Evolutionary conservation across 2,888 invertebrate genomes (phyloP), one percentile per base, ranked within the genome.

Genomic region (Hirtodrosophila alboralis): DNA sequence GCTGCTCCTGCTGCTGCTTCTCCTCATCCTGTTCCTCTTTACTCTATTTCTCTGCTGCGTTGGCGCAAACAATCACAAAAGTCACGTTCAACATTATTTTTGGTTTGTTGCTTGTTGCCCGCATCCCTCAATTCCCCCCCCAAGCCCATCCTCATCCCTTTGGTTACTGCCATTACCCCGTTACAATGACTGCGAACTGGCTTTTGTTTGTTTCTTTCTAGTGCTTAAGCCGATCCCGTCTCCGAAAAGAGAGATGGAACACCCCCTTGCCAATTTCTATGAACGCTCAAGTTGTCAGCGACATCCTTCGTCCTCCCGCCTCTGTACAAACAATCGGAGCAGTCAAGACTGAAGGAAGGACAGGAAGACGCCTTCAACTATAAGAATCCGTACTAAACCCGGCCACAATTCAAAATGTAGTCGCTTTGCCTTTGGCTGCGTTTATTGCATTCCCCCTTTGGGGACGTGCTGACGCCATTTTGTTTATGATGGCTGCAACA

Each of bases 71-170:
- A 83, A 83, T 83, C 86, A 80, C 81, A 83, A 86, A 83, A 83
- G 83, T 83, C 83, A 83, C 83, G 84, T 83, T 77, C 86, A 86
- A 84, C 83, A 86, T 86, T 84, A 83, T 86, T 83, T 76, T 83
- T 86, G 86, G 81, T 77, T 86, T 86, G 84, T 73, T 68, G 79
- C 84, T 81, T 67, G 84, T 71, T 80, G 36, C 31, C 47, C 18
- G 21, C 63, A 34, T n/a, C n/a, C n/a, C n/a, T n/a, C n/a, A n/a
- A n/a, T n/a, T n/a, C n/a, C 10, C 26, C 12, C 40, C n/a, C n/a
- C n/a, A 6, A 4, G 27, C 7, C 23, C 13, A 1, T 6, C 21
- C 34, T 23, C n/a, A 41, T 5, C 26, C 6, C 31, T 37, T 14
- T 26, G 49, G 34, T 60, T 56, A 27, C 48, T 48, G 14, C 58